Percentiles rank a stretch among this genome's conserved stretches.
These are phyloP conservation scores for Heteromurus nitidus DNA, from an alignment of 2,888 invertebrate species.

Conservation along the genomic window DNA sequence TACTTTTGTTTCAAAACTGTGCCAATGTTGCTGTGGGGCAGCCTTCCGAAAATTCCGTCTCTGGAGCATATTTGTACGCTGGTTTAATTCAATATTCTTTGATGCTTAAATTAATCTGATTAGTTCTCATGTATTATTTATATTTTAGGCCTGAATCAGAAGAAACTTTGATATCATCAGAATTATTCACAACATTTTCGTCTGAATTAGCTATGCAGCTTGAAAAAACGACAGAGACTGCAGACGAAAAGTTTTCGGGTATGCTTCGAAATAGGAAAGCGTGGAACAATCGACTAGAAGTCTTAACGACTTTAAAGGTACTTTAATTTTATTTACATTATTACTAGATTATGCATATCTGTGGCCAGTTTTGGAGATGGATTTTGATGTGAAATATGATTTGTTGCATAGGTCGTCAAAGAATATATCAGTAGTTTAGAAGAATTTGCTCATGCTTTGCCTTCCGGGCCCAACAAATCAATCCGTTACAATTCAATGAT, in stretches of 20 bases:
- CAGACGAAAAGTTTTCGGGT: conserved; percentile 72
- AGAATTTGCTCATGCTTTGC: conserved; percentile 73
- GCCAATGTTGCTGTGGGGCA: conserved; percentile 71
- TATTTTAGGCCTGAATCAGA: conserved; percentile 68
- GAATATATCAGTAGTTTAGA: conserved; percentile 74
- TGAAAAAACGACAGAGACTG: conserved; percentile 72
- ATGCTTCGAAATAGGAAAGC: conserved; percentile 71
- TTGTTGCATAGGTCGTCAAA: conserved; percentile 71
- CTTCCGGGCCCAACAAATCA: conserved; percentile 46
- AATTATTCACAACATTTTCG: conserved; percentile 68
- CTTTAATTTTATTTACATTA: too few species aligned
- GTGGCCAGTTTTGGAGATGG: too few species aligned
- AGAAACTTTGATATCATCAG: conserved; percentile 70
- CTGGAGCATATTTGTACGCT: conserved; percentile 66
- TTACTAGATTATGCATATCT: too few species aligned
- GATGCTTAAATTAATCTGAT: background rate
- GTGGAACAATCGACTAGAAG: conserved; percentile 67
- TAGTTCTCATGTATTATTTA: background rate
- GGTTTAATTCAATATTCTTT: background rate
- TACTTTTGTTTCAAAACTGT: conserved; percentile 72
- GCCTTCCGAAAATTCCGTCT: conserved; percentile 35
- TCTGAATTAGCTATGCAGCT: conserved; percentile 70
- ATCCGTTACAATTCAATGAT: conserved; percentile 68
- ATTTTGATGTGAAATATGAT: too few species aligned
- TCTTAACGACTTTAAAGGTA: conserved; percentile 70